These are phyloP conservation scores for Otus sunia DNA, from an alignment of 2,113 vertebrate genomes.

Conservation along the genomic window DNA sequence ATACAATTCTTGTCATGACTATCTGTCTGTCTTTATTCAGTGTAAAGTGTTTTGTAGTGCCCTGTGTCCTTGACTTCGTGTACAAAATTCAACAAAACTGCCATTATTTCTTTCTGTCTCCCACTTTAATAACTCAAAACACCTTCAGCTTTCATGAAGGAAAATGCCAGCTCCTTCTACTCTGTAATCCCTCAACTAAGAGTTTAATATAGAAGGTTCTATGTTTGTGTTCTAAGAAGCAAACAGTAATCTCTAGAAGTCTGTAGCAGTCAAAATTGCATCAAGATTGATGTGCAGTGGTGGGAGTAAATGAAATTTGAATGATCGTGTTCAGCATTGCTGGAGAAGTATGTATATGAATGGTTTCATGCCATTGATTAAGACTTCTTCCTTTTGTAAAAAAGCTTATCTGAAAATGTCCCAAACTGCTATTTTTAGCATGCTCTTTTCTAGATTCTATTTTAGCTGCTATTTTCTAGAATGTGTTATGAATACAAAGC, in stretches of 20 bases:
- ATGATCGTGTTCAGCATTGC: not conserved
- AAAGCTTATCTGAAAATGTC: not conserved
- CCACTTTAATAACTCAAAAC: not conserved
- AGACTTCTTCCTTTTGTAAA: not conserved
- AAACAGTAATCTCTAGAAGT: not conserved
- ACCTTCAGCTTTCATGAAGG: not conserved
- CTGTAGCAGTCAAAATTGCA: not conserved
- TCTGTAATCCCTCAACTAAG: not conserved
- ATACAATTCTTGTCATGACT: not conserved
- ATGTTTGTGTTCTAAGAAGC: not conserved
- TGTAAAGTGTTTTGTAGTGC: slow-evolving; percentile 35
- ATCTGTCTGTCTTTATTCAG: slow-evolving; percentile 14
- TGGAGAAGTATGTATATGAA: not conserved
- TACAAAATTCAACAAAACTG: not conserved
- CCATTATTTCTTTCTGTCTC: not conserved
- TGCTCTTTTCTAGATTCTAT: no score
- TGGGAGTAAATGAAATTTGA: not conserved
- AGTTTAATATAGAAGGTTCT: not conserved
- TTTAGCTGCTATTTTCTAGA: not conserved
- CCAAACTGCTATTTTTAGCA: not conserved
- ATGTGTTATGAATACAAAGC: not conserved
- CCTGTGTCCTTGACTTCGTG: slow-evolving; percentile 15
- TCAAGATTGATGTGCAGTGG: not conserved
- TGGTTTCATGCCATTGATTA: not conserved
- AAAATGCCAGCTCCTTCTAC: not conserved